These are phyloP conservation scores for Tenthredo livida DNA, from an alignment of 2,888 invertebrate genomes.

Conservation along the genomic window DNA sequence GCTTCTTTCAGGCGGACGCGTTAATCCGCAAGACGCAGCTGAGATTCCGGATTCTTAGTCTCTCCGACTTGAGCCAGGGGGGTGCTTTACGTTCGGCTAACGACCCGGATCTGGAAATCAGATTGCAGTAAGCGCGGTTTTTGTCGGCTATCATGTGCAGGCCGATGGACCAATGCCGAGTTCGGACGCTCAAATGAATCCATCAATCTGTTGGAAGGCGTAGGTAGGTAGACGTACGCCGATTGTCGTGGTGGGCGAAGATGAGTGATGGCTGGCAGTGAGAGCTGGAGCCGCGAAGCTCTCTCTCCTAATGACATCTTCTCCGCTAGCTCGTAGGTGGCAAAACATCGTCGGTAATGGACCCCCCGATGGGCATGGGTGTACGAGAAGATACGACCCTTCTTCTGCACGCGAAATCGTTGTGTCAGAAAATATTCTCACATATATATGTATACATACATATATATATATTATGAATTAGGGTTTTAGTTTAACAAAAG, in stretches of 20 bases:
- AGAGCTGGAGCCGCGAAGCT: not conserved
- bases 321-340: constrained; percentile 31
- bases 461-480: not conserved
- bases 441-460: no score
- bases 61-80: not conserved
- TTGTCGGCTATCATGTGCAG: constrained; percentile 8
- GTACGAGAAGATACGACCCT: constrained; percentile 28
- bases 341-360: constrained; percentile 47
- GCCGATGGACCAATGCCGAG: not conserved
- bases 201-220: constrained; percentile 30
- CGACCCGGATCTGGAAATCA: constrained; percentile 38
- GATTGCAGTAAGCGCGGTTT: constrained; percentile 35
- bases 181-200: constrained; percentile 17
- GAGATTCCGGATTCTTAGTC: not conserved
- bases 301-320: constrained; percentile 50
- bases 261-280: constrained; percentile 69
- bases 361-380: constrained; percentile 15
- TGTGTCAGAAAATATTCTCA: constrained; percentile 8
- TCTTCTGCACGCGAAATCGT: not conserved
- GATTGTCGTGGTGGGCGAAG: constrained; percentile 68
- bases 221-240: constrained; percentile 40
- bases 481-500: constrained; percentile 28
- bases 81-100: not conserved
- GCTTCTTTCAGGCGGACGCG: not conserved
- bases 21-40: constrained; percentile 10